These are phyloP conservation scores for Sarcophaga rosellei DNA, from an alignment of 2,888 invertebrate species.

Conservation along the genomic window DNA sequence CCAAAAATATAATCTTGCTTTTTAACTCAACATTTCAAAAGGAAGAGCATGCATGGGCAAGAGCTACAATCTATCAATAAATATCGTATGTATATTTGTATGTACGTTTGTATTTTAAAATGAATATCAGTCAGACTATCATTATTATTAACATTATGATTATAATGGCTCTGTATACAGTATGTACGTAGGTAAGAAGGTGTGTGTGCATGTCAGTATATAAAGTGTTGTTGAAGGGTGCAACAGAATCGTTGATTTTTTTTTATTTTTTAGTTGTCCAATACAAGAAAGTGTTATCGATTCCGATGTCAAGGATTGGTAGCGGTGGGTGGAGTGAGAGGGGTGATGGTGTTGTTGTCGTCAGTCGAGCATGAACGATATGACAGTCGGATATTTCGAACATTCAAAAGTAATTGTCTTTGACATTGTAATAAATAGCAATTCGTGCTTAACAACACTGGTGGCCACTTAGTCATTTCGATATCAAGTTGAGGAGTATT, in stretches of 20 bases:
- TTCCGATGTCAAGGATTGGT: background rate
- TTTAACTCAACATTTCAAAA: slow-evolving; percentile 1
- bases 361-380: slow-evolving; percentile 15
- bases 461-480: slow-evolving; percentile 62
- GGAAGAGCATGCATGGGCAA: slow-evolving; percentile 1
- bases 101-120: slow-evolving; percentile 40
- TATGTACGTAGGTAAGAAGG: background rate
- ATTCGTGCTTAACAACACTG: slow-evolving; percentile 62
- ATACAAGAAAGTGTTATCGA: background rate
- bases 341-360: background rate
- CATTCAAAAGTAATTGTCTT: slow-evolving; percentile 58
- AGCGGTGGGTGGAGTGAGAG: too few species aligned
- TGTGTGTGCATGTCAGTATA: background rate
- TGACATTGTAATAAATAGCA: slow-evolving; percentile 67
- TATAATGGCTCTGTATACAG: background rate
- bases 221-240: slow-evolving; percentile 21
- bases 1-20: background rate
- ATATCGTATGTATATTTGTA: background rate
- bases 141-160: slow-evolving; percentile 38
- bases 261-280: too few species aligned
- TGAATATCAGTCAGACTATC: slow-evolving; percentile 59
- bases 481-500: slow-evolving; percentile 27
- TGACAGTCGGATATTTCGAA: slow-evolving; percentile 48
- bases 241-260: background rate
- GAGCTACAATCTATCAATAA: slow-evolving; percentile 61